A percentile compares a stretch with the other conserved stretches of the same genome.
phyloP scores from a whole-genome alignment of 2,113 vertebrate genomes.

The Aegypius monachus region DNA sequence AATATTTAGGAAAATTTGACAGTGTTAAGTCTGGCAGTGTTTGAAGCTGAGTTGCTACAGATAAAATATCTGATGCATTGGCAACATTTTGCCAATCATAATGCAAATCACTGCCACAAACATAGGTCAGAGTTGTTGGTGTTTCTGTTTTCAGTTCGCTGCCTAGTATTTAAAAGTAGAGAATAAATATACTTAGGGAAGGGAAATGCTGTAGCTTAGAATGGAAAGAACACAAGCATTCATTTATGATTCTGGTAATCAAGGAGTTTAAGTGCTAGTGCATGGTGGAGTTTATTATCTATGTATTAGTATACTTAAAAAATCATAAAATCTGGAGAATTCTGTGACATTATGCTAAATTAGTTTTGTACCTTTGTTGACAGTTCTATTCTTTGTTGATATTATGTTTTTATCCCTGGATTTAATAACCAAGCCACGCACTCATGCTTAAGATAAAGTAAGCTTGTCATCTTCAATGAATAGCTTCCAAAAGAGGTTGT shows the following conservation, averaged over 20 bases:
- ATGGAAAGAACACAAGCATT: background rate
- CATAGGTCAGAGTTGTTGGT: background rate
- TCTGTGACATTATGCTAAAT: background rate
- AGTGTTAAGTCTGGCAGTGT: background rate
- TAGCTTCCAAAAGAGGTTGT: background rate
- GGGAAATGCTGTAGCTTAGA: background rate
- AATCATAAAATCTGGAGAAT: background rate
- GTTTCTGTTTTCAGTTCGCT: background rate
- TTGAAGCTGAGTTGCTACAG: background rate
- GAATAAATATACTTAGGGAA: background rate
- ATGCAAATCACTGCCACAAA: background rate
- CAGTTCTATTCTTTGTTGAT: background rate
- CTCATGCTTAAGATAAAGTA: background rate
- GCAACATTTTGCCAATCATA: background rate
- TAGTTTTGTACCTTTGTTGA: background rate
- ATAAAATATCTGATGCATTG: background rate
- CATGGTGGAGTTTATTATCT: background rate
- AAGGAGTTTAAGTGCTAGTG: background rate
- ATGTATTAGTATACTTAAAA: background rate
- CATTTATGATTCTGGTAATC: background rate
- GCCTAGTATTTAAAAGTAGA: background rate
- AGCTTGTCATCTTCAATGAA: background rate
- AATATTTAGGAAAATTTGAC: background rate
- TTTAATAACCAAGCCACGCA: background rate
- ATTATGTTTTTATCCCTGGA: background rate